phyloP scores from a whole-genome alignment of 2,113 vertebrate species.

The Eudorcas thomsonii region DNA sequence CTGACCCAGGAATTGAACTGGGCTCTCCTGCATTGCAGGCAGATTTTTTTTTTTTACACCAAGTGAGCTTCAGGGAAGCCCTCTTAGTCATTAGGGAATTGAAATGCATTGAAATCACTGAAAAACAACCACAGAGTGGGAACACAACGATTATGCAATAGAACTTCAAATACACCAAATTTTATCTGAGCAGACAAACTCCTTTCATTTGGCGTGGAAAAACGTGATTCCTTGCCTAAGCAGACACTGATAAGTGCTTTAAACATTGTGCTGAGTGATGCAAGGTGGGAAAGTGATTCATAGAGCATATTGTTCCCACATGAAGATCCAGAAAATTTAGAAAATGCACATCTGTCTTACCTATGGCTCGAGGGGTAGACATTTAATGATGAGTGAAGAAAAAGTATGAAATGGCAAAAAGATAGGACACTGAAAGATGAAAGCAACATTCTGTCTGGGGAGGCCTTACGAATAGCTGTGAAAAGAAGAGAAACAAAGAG shows the following conservation, averaged over 20 bases:
- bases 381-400: not conserved
- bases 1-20: no score
- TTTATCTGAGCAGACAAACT: not conserved
- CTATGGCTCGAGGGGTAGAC: not conserved
- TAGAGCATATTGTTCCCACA: accelerated
- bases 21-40: no score
- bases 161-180: not conserved
- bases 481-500: no score
- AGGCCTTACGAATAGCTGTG: no score
- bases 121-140: not conserved
- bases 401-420: not conserved
- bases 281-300: not conserved
- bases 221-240: not conserved
- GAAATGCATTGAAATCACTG: not conserved
- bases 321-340: not conserved
- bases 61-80: not conserved
- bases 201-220: not conserved
- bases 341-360: not conserved
- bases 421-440: no score
- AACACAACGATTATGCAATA: not conserved
- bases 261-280: not conserved
- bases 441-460: no score
- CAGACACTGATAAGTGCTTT: not conserved
- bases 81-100: not conserved
- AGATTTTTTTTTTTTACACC: not conserved